Conservation (phyloP, 1,140 invertebrate species). For the Drosophila quadrilineata region DNA sequence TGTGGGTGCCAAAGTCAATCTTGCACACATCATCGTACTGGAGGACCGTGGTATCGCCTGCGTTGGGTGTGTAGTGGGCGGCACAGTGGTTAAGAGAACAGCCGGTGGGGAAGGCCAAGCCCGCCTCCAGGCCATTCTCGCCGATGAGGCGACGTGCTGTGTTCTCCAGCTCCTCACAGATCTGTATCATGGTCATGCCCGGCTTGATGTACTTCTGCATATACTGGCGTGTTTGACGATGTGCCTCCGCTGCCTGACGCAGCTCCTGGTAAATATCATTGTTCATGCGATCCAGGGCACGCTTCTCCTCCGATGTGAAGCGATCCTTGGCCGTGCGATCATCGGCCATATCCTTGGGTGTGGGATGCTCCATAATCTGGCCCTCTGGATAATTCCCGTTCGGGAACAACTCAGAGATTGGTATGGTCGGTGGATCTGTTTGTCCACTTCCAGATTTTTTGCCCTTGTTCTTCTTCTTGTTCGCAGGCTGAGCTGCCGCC, state of each 20-base stretch:
- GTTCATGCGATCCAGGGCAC: slow-evolving; percentile 89
- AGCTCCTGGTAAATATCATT: slow-evolving; percentile 97
- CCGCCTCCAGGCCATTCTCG: slow-evolving; percentile 97
- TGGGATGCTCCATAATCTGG: slow-evolving; percentile 89
- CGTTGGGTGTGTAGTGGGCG: slow-evolving; percentile 99
- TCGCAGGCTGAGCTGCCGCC: slow-evolving; percentile 82
- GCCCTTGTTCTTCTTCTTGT: slow-evolving; percentile 88
- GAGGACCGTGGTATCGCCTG: slow-evolving; percentile 97
- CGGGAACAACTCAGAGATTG: slow-evolving; percentile 92
- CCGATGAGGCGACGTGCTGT: slow-evolving; percentile 95
- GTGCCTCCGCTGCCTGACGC: slow-evolving; percentile 97
- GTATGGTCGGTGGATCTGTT: slow-evolving; percentile 92
- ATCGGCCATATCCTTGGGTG: slow-evolving; percentile 85
- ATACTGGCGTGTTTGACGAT: slow-evolving; percentile 96
- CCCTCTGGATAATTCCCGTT: slow-evolving; percentile 91
- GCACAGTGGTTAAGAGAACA: slow-evolving; percentile 99
- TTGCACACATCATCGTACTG: slow-evolving; percentile 99
- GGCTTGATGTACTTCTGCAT: slow-evolving; percentile 96
- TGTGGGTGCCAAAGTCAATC: slow-evolving; percentile 99
- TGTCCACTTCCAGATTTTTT: slow-evolving; percentile 83
- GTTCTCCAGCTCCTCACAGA: slow-evolving; percentile 97
- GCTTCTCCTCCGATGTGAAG: slow-evolving; percentile 95
- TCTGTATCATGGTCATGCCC: slow-evolving; percentile 99
- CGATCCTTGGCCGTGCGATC: slow-evolving; percentile 93
- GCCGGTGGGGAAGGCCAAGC: slow-evolving; percentile 99